Evolutionary conservation across 1,140 invertebrate genomes (phyloP).

Genomic region (Sarcophaga bullata): DNA sequence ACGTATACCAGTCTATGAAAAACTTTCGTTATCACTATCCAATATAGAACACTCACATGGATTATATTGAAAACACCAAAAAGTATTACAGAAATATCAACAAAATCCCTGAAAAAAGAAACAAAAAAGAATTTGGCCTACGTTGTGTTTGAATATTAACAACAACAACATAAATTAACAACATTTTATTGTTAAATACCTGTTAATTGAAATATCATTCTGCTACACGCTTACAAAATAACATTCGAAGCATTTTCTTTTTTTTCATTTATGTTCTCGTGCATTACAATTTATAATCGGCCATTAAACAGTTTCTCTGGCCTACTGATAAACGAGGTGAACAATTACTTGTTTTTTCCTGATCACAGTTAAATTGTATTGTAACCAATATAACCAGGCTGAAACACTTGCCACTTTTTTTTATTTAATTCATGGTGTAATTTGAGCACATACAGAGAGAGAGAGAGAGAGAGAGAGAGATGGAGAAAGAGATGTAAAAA

Average conservation of each 20-base stretch:
- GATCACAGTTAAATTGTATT: too few relatives aligned
- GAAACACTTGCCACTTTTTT: neutral
- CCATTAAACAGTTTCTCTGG: neutral
- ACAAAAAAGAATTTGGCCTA: too few relatives aligned
- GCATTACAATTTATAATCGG: neutral
- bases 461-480: neutral
- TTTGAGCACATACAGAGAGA: too few relatives aligned
- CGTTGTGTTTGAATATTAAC: too few relatives aligned
- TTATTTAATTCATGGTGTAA: neutral
- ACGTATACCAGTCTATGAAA: too few relatives aligned
- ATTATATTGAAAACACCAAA: too few relatives aligned
- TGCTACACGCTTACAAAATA: too few relatives aligned
- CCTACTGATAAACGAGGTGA: slow-evolving; percentile 21
- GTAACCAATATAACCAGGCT: neutral
- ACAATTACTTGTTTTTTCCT: neutral
- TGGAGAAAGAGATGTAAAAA: neutral
- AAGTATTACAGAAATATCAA: too few relatives aligned
- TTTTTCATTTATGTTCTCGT: neutral
- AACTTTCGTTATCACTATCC: too few relatives aligned
- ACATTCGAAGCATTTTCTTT: too few relatives aligned
- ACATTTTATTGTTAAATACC: neutral
- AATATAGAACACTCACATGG: too few relatives aligned
- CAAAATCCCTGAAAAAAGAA: too few relatives aligned
- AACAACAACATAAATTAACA: neutral
- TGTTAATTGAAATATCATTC: neutral